Evolutionary conservation across 2,113 vertebrate species (phyloP).

Genomic region (Pitta sordida): DNA sequence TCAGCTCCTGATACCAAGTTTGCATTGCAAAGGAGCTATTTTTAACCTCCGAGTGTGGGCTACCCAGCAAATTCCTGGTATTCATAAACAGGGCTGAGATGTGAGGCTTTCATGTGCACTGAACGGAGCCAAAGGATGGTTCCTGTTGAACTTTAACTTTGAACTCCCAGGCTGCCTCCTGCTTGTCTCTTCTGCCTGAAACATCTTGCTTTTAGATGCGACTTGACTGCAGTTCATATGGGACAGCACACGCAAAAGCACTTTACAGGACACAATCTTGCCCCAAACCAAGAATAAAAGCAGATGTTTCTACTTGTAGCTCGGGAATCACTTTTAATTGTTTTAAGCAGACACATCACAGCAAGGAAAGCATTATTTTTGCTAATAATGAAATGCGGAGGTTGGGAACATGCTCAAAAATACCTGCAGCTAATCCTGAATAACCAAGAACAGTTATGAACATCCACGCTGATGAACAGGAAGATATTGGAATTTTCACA

Average conservation of each 20-base stretch:
- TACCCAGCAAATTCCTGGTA: neutral
- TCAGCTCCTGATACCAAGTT: neutral
- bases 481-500: neutral
- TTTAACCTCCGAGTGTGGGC: neutral
- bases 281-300: neutral
- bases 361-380: neutral
- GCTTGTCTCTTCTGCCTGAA: neutral
- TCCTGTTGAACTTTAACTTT: conserved; percentile 3
- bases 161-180: conserved; percentile 11
- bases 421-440: neutral
- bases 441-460: neutral
- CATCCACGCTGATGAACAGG: neutral
- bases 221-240: neutral
- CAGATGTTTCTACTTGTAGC: neutral
- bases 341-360: neutral
- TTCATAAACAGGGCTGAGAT: neutral
- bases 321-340: neutral
- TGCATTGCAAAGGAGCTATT: neutral
- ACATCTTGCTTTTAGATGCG: neutral
- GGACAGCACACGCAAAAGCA: neutral
- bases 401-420: neutral
- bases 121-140: neutral
- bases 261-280: neutral
- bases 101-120: neutral
- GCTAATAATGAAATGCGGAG: neutral